Base-by-base conservation (phyloP, 1,140 invertebrate species). In the Lepidurus arcticus region DNA sequence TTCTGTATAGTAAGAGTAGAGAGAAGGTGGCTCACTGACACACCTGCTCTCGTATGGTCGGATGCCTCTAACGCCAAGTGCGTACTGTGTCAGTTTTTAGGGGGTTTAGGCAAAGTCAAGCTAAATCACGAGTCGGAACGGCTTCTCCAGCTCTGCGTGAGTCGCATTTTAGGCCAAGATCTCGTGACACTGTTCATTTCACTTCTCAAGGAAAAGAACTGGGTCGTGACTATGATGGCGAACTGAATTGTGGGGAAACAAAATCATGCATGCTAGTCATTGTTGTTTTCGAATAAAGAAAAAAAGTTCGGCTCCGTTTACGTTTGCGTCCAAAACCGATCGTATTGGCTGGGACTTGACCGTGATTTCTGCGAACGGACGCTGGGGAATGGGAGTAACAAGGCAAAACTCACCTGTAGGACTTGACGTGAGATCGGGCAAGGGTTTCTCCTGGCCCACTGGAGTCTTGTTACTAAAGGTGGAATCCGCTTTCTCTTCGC, bases 401-500 rank as follows among this genome's bases (percentile, higher is more conserved):
- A 47, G 10, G 45, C 34, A 47, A 47, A 47, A 65, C 53, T 65
- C 53, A 65, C 53, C 53, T 65, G n/a, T 65, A 65, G 9, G 53
- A 65, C 53, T 65, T 16, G 53, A 21, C 21, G 53, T 65, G 53
- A 65, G 13, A 21, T 65, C 53, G 21, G 53, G 21, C 53, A 65
- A n/a, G 53, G 53, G 21, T 65, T 9, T 65, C 53, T 65, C 53
- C 21, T 9, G 53, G 53, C 21, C 53, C n/a, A 13, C 21, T 65
- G 16, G 53, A 65, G 16, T 65, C 3, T 16, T 65, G 16, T 21
- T 21, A 65, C 53, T 65, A 21, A 65, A 65, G 53, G 16, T 21
- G 53, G 53, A 65, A n/a, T 65, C 53, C 7, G 53, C 53, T 16
- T 65, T 65, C 53, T 65, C 53, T 65, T 65, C 53, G n/a, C 53